A percentile compares a stretch with the other conserved stretches of the same genome.
Evolutionary conservation across 2,888 invertebrate genomes (phyloP).

Genomic region (Eurytoma adleriae): DNA sequence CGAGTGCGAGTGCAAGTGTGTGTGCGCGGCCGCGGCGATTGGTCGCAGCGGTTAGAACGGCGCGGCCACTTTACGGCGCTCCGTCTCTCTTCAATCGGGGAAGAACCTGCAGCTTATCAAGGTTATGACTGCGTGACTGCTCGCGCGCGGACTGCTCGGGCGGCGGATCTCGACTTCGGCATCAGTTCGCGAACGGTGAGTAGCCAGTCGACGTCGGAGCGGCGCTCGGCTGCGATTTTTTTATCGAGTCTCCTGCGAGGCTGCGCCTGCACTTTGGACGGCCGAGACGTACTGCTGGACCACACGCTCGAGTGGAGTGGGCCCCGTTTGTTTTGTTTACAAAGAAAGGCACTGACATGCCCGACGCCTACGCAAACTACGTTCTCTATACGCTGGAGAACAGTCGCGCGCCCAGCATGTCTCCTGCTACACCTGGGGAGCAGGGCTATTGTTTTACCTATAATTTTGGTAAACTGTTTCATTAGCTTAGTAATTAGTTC

Average conservation of each 20-base stretch:
- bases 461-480: conserved; percentile 61
- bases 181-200: conserved; percentile 41
- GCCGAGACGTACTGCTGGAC: neutral
- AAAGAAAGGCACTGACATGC: conserved; percentile 59
- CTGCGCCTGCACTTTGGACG: neutral
- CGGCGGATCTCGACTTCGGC: neutral
- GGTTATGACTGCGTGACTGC: conserved; percentile 57
- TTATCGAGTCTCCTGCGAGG: neutral
- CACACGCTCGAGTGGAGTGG: neutral
- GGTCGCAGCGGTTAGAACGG: too few species aligned
- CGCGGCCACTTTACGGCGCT: too few species aligned
- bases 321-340: neutral
- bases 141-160: neutral
- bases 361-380: conserved; percentile 62
- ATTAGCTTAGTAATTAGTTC: neutral
- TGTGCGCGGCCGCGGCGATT: too few species aligned
- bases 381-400: conserved; percentile 45
- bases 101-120: conserved; percentile 63
- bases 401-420: neutral
- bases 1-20: too few species aligned
- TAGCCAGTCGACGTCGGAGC: neutral
- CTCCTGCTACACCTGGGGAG: conserved; percentile 25
- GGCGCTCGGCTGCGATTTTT: neutral
- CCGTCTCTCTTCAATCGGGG: conserved; percentile 55
- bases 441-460: conserved; percentile 49